phyloP scores from a whole-genome alignment of 2,888 invertebrate species.

The Ommatoiulus sabulosus region DNA sequence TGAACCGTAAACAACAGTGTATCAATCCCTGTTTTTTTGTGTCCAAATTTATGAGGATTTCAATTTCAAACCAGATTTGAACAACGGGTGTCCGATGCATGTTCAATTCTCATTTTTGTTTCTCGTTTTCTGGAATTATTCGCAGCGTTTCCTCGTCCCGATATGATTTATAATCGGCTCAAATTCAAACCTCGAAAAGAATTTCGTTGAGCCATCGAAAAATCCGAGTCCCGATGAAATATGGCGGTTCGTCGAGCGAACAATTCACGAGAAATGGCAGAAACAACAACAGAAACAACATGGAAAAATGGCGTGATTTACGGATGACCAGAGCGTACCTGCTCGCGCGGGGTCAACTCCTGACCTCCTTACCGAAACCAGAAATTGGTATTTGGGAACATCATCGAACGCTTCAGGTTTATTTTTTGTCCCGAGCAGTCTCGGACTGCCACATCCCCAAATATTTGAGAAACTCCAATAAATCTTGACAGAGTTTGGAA shows the following conservation, averaged over 20 bases:
- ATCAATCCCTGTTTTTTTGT: too few species aligned
- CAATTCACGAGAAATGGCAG: too few species aligned
- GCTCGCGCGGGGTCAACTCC: background rate
- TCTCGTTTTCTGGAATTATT: background rate
- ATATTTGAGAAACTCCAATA: too few species aligned
- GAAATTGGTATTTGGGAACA: background rate
- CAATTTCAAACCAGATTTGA: background rate
- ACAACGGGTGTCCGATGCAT: background rate
- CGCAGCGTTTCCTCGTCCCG: background rate
- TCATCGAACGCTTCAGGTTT: background rate
- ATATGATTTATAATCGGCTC: background rate
- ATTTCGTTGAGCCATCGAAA: background rate
- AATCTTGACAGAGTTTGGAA: too few species aligned
- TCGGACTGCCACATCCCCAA: too few species aligned
- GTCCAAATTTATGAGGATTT: too few species aligned
- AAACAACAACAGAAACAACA: slow-evolving; percentile 1
- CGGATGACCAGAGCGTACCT: background rate
- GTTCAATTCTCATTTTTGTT: too few species aligned
- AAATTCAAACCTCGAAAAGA: background rate
- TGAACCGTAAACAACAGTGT: too few species aligned
- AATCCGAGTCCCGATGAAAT: slow-evolving; percentile 7
- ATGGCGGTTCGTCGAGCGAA: background rate
- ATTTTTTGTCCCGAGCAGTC: too few species aligned
- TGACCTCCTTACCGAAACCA: slow-evolving; percentile 4
- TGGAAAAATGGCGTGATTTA: background rate